Base-by-base conservation (phyloP, 2,888 invertebrate genomes). In the Philaethria dido region DNA sequence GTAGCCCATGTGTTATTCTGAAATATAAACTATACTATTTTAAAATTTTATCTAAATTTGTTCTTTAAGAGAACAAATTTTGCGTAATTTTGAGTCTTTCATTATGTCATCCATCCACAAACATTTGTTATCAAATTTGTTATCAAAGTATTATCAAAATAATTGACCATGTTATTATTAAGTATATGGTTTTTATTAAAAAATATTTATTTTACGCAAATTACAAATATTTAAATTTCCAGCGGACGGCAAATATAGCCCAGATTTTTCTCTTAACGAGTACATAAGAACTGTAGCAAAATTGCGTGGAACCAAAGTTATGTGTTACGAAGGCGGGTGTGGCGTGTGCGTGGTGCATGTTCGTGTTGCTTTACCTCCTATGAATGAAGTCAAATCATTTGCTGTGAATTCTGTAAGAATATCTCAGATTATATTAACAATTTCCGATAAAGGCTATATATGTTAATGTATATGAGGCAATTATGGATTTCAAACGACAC, bases 251-350 rank as follows among this genome's bases (percentile, higher is more conserved):
- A 84, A 81, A 68, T 86, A 86, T 9, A 83, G 88, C 1, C 93
- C 94, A 0, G 92, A 93, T 45, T 94, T 94, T 0, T 92, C 94
- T 0, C 84, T 96, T 1, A 95, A 95, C 74, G 92, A 93, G 45
- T 96, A 93, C 76, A 93, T 96, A 55, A 86, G 96, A 9, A 93
- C 94, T 1, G 88, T 93, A 70, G 93, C 94, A 0, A 91, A 93
- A 62, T 81, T 96, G 0, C 93, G 93, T 1, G 96, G 96, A 1
- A 96, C 96, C 0, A 96, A 96, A 77, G 91, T 88, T 8, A 95
- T 95, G 95, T 96, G 96, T 74, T 91, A 93, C 48, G 96, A 96
- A 78, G 96, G 96, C 0, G 96, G 96, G 0, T 96, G 96, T 73
- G 96, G 96, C 0, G 93, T 93, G 0, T 96, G 96, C 76, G 87